Base-by-base conservation (phyloP, 2,797 vertebrate genomes). In the Telmatherina bonti region DNA sequence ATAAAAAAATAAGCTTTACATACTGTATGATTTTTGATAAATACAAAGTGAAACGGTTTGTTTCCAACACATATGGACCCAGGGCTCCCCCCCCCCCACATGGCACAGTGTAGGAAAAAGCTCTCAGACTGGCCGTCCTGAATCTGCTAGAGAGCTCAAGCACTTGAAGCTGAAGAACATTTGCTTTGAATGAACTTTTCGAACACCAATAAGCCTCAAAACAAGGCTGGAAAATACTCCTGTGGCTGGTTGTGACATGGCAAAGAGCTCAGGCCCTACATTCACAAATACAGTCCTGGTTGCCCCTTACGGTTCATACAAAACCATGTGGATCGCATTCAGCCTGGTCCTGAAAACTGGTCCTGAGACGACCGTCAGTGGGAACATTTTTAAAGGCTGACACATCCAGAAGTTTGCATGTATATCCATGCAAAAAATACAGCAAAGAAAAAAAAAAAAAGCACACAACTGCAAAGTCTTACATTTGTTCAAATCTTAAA, bases 1-100 rank as follows among this genome's bases (percentile, higher is more conserved):
- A 89, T 82, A 91, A 93, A 45, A 31, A 93, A 92, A 90, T 79
- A 90, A 78, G 68, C n/a, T 63, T 84, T 56, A 82, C 72, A 85
- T 52, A 73, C 52, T 79, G 66, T 22, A 66, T 74, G 68, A 75
- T 69, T 71, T n/a, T 59, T 63, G 22, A 75, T 60, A 13, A 56
- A 61, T 65, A 87, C 81, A 88, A 85, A 41, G 15, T 12, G 72
- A 84, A 82, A 76, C 16, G 20, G 41, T 63, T 74, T 24, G 26
- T 72, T 67, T 7, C 54, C 9, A 74, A 76, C 65, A 81, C 63
- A 18, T 13, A 56, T 85, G 82, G 78, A 85, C 85, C 84, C 62
- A 26, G n/a, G 13, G 49, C 47, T 1, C 60, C 8, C 52, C 62
- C 57, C n/a, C 27, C 18, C 43, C 62, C 47, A 6, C 51, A 77